These are phyloP conservation scores for Sussaba pulchella DNA, from an alignment of 2,888 invertebrate genomes.

Conservation along the genomic window DNA sequence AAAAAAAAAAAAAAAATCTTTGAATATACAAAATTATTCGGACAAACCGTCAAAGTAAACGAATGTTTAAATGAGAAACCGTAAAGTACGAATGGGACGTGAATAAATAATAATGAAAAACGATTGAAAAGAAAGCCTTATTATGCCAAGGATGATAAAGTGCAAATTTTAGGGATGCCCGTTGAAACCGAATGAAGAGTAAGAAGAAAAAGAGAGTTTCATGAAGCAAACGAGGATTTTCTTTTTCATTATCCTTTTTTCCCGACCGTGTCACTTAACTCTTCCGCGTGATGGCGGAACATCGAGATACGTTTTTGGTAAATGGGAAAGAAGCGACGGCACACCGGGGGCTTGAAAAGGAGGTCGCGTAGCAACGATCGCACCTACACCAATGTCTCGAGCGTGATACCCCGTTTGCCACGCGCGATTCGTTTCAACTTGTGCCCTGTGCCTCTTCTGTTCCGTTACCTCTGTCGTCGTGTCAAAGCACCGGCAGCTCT, in stretches of 20 bases:
- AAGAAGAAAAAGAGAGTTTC: background rate
- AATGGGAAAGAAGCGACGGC: constrained; percentile 4
- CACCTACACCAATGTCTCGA: background rate
- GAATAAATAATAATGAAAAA: background rate
- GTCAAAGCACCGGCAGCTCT: constrained; percentile 41
- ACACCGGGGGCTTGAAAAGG: background rate
- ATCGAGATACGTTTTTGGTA: constrained; percentile 22
- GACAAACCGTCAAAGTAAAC: constrained; percentile 14
- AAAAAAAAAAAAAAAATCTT: constrained; percentile 16
- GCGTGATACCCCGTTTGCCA: background rate
- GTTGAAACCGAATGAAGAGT: background rate
- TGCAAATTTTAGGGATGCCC: background rate
- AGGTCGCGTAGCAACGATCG: constrained; percentile 34
- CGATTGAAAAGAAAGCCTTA: background rate
- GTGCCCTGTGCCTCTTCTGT: background rate
- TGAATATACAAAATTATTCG: constrained; percentile 40
- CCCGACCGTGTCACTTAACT: background rate
- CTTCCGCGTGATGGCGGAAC: background rate
- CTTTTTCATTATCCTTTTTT: background rate
- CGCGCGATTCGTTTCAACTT: constrained; percentile 38
- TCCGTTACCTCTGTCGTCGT: constrained; percentile 25
- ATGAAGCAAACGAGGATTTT: constrained; percentile 21
- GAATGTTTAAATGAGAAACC: constrained; percentile 7
- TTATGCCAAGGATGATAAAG: background rate
- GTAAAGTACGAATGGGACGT: background rate